Base-by-base conservation (phyloP, 2,113 vertebrate species). In the Amblyopsis rosae region DNA sequence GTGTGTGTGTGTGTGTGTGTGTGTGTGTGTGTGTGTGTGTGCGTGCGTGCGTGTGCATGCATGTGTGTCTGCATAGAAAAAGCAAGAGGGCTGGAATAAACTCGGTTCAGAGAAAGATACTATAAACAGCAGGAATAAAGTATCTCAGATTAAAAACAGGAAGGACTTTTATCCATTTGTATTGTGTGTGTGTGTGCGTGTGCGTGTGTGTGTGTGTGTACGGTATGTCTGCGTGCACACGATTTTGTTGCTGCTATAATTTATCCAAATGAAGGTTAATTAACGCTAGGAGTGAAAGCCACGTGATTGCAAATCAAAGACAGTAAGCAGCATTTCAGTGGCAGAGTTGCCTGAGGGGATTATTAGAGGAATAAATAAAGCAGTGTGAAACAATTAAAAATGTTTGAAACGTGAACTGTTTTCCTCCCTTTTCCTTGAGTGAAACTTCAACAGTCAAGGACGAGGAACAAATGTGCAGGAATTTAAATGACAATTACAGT, bases 251-350 rank as follows among this genome's bases (percentile, higher is more conserved):
- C 49, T 68, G 73, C 79, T 82, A 73, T 81, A 82, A 86, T 88
- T 87, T 89, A 73, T 85, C 75, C 76, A 88, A 88, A 88, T 89
- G 85, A 87, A 90, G 90, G 88, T 92, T 91, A 91, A 92, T 92
- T 92, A 92, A 82, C 73, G 86, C 88, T 89, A 41, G 78, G 66
- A 89, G 88, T 89, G 69, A 89, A 87, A 88, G 84, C 86, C 82
- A 87, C 81, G 74, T 80, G 76, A 87, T 81, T 85, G 81, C 75
- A 80, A 89, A 88, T 88, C 87, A 90, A 88, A 92, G 87, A 70
- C 83, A 76, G 86, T 86, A 86, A 88, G 88, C 83, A 89, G 67
- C 79, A 78, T 77, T 73, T 72, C 81, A 67, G 75, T 45, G 17
- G 33, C 54, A 51, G 49, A 67, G 55, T 55, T 4, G 86, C 87